phyloP scores from a whole-genome alignment of 1,140 invertebrate species.

The Homalodisca vitripennis region DNA sequence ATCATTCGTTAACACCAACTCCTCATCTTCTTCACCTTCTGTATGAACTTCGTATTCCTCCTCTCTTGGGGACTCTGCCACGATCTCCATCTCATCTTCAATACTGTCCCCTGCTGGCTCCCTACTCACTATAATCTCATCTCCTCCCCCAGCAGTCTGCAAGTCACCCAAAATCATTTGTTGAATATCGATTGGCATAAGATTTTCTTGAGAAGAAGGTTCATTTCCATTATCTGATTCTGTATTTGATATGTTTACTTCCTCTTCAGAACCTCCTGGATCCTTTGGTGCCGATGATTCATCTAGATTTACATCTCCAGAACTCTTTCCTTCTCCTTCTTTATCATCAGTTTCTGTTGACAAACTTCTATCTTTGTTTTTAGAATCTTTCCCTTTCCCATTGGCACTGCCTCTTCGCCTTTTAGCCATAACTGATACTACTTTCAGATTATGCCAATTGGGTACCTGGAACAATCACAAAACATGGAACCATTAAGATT shows the following conservation, averaged over 20 bases:
- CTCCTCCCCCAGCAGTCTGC: not conserved
- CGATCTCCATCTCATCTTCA: slow-evolving; percentile 15
- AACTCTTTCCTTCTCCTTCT: not conserved
- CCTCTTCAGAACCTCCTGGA: not conserved
- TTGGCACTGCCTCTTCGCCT: slow-evolving; percentile 1
- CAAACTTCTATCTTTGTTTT: not conserved
- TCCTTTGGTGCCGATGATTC: not conserved
- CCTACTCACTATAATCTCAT: slow-evolving; percentile 20
- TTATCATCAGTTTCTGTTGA: not conserved
- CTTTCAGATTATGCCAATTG: no score
- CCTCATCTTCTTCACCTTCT: slow-evolving; percentile 10
- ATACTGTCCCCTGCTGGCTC: slow-evolving; percentile 16
- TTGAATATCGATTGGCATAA: slow-evolving; percentile 36
- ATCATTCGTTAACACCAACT: not conserved
- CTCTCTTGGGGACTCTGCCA: slow-evolving; percentile 11
- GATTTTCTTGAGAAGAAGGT: not conserved
- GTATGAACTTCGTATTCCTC: slow-evolving; percentile 20
- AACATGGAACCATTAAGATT: no score
- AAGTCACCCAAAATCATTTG: slow-evolving; percentile 36
- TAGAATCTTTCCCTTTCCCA: not conserved
- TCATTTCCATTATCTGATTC: not conserved
- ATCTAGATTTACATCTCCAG: not conserved
- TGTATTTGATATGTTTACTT: not conserved
- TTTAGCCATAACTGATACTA: no score
- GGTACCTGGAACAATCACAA: no score